phyloP scores from a whole-genome alignment of 2,888 invertebrate species.

The Ethmia dodecea region DNA sequence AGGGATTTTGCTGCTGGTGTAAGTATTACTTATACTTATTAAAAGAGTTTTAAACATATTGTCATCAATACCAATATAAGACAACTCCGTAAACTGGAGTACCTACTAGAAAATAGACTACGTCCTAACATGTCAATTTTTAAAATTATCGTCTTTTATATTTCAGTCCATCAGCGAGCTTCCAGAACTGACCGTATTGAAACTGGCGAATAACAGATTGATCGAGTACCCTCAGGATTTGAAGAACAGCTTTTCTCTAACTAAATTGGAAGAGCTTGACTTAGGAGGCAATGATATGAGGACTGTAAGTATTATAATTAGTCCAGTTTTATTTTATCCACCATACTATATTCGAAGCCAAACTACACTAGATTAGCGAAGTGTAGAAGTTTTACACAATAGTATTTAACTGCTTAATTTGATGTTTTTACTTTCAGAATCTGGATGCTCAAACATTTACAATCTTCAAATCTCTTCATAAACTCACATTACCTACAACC shows the following conservation, averaged over 20 bases:
- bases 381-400: neutral
- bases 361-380: neutral
- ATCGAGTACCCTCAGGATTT: conserved; percentile 62
- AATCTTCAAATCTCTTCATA: conserved; percentile 47
- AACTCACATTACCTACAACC: conserved; percentile 44
- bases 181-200: conserved; percentile 44
- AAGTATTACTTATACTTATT: conserved; percentile 27
- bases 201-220: conserved; percentile 59
- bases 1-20: conserved; percentile 55
- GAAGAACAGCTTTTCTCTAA: conserved; percentile 52
- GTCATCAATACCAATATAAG: neutral
- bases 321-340: too few species aligned
- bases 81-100: neutral
- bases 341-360: neutral
- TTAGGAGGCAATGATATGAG: conserved; percentile 68
- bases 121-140: conserved; percentile 1
- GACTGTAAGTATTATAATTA: conserved; percentile 52
- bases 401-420: neutral
- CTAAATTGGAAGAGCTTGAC: conserved; percentile 58
- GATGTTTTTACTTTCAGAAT: conserved; percentile 40
- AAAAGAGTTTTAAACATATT: too few species aligned
- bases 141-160: conserved; percentile 9
- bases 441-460: conserved; percentile 47
- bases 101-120: neutral
- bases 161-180: conserved; percentile 68